phyloP scores from a whole-genome alignment of 1,140 invertebrate genomes.

The Drosophila nannoptera region DNA sequence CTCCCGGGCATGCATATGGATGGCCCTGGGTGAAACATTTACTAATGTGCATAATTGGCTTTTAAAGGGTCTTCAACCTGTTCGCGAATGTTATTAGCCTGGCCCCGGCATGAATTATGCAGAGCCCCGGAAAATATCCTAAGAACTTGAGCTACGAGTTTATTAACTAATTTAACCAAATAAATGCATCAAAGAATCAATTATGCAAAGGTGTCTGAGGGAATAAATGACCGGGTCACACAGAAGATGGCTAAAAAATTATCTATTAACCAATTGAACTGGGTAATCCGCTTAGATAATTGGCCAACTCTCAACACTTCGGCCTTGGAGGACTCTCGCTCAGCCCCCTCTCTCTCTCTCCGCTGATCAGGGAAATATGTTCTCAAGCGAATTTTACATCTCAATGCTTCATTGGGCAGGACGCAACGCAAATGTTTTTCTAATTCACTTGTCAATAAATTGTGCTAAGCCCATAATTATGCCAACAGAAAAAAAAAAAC shows the following conservation, averaged over 20 bases:
- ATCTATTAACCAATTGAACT: background rate
- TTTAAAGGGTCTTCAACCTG: slow-evolving; percentile 5
- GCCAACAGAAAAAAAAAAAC: slow-evolving; percentile 46
- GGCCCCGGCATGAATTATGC: no score
- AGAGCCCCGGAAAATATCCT: no score
- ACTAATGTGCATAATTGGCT: background rate
- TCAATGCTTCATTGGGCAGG: slow-evolving; percentile 35
- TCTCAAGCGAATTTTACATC: slow-evolving; percentile 39
- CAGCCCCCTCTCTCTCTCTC: no score
- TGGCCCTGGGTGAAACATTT: background rate
- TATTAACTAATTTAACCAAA: no score
- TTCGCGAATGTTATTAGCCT: background rate
- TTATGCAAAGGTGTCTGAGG: no score
- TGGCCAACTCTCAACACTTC: background rate
- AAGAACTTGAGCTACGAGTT: no score
- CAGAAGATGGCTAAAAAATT: no score
- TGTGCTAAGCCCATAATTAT: slow-evolving; percentile 69
- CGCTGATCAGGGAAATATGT: slow-evolving; percentile 11
- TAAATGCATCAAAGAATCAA: no score
- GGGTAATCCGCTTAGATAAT: slow-evolving; percentile 8
- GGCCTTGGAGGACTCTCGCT: no score
- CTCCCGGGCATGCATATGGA: slow-evolving; percentile 20
- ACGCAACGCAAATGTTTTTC: slow-evolving; percentile 54
- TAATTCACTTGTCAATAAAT: slow-evolving; percentile 72
- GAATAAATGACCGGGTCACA: no score